These are phyloP conservation scores for Lagorchestes hirsutus DNA, from an alignment of 2,797 vertebrate genomes.

Conservation along the genomic window DNA sequence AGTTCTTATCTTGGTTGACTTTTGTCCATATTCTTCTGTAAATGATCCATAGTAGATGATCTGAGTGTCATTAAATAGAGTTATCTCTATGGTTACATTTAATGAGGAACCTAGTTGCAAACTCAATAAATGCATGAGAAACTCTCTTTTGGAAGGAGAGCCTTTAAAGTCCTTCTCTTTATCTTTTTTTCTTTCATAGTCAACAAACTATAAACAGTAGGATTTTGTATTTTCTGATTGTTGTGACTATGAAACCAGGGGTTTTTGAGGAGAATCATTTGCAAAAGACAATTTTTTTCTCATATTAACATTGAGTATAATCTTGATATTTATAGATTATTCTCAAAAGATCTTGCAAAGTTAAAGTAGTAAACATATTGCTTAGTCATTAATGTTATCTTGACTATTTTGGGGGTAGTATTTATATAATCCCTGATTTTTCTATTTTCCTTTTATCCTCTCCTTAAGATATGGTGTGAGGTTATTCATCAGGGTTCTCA, in stretches of 20 bases:
- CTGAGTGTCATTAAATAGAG: background rate
- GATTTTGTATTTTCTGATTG: background rate
- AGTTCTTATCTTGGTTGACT: background rate
- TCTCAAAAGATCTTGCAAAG: background rate
- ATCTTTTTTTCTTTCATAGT: background rate
- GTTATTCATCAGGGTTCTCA: background rate
- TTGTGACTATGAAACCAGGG: background rate
- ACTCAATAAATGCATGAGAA: background rate
- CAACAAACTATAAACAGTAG: background rate
- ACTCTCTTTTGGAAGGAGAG: background rate
- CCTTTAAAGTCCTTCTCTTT: background rate
- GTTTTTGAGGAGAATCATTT: background rate
- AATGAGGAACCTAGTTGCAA: background rate
- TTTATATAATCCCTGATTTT: background rate
- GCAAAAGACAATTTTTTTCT: background rate
- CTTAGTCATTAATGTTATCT: background rate
- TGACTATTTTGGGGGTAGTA: background rate
- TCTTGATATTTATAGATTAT: background rate
- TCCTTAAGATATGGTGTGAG: background rate
- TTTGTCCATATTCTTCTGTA: background rate
- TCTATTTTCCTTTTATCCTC: background rate
- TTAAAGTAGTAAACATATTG: background rate
- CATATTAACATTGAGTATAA: background rate
- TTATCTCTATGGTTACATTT: background rate
- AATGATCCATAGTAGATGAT: background rate